A percentile compares a stretch with the other conserved stretches of the same genome.
These are phyloP conservation scores for Thaleichthys pacificus DNA, from an alignment of 2,797 vertebrate species.

Conservation along the genomic window DNA sequence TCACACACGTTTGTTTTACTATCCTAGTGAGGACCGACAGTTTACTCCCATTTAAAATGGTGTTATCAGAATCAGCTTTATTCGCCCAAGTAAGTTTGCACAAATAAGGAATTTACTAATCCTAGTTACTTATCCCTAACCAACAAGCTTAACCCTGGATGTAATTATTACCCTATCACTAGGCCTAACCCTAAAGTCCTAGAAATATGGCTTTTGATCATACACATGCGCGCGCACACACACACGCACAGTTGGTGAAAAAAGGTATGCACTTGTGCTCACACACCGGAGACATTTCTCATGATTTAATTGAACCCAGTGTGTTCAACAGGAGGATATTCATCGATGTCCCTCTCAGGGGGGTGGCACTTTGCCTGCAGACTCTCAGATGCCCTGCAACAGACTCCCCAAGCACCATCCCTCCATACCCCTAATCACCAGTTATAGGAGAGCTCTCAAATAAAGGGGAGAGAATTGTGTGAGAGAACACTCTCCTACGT, in stretches of 20 bases:
- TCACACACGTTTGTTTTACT: not conserved
- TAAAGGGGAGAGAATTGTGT: not conserved
- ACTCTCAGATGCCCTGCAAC: constrained; percentile 29
- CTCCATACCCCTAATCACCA: constrained; percentile 23
- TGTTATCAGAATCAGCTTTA: no score
- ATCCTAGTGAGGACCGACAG: no score
- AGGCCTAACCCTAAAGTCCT: no score
- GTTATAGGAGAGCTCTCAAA: constrained; percentile 16
- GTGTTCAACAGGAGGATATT: not conserved
- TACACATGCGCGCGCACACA: no score
- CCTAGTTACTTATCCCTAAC: no score
- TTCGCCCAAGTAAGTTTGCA: no score
- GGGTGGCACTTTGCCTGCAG: constrained; percentile 14
- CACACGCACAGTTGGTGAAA: not conserved
- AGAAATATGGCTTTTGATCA: no score
- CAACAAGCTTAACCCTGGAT: no score
- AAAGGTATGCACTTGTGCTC: constrained; percentile 9
- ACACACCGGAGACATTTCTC: constrained; percentile 39
- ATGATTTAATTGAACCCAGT: constrained; percentile 45
- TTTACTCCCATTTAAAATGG: no score
- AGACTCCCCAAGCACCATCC: constrained; percentile 23
- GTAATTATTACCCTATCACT: no score
- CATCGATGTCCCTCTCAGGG: constrained; percentile 1
- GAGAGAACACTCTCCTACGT: not conserved
- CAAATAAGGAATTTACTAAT: no score